Conservation (phyloP, 1,140 invertebrate genomes). For the Leptinotarsa defecta region DNA sequence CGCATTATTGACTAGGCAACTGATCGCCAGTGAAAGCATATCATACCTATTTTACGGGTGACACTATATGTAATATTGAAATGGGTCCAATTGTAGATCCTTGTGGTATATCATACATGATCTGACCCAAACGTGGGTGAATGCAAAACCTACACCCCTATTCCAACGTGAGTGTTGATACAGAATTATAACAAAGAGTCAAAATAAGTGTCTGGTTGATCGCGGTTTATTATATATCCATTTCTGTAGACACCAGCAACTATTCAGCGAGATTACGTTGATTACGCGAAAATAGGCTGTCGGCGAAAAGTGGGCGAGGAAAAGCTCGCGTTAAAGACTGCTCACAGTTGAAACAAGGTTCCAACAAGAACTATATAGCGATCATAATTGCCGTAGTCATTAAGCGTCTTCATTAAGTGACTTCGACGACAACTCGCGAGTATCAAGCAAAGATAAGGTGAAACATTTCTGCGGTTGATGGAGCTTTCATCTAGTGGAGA, state of each 20-base stretch:
- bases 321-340: constrained; percentile 1
- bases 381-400: constrained; percentile 4
- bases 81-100: too few species aligned
- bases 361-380: constrained; percentile 5
- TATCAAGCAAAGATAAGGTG: background rate
- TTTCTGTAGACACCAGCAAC: constrained; percentile 3
- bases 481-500: background rate
- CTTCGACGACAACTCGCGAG: background rate
- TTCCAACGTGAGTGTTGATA: background rate
- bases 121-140: too few species aligned
- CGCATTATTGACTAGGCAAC: too few species aligned
- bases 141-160: too few species aligned
- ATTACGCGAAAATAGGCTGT: background rate
- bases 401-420: background rate
- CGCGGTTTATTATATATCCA: constrained; percentile 11
- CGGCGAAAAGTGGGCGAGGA: background rate
- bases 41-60: too few species aligned
- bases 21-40: too few species aligned
- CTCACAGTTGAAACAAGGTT: background rate
- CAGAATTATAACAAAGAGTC: constrained; percentile 24
- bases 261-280: constrained; percentile 21
- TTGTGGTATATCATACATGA: too few species aligned
- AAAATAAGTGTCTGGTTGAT: background rate
- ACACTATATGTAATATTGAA: too few species aligned
- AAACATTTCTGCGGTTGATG: background rate